Conservation (phyloP, 2,113 vertebrate genomes). For the Notothenia coriiceps region DNA sequence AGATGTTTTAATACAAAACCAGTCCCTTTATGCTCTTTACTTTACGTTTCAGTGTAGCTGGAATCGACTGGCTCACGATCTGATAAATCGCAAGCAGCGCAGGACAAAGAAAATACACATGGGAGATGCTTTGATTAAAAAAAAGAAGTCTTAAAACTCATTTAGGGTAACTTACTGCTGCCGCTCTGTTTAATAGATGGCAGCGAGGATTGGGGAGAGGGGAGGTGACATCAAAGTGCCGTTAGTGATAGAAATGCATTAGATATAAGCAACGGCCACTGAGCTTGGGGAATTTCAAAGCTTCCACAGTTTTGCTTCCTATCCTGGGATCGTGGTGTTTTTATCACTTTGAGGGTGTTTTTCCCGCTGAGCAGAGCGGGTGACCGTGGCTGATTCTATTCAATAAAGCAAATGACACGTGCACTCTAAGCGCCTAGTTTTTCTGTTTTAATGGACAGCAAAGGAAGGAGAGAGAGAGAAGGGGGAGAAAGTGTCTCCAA, state of each 20-base stretch:
- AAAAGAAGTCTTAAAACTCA: conserved; percentile 58
- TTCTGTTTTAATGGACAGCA: conserved; percentile 56
- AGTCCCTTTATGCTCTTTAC: conserved; percentile 19
- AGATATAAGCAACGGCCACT: conserved; percentile 52
- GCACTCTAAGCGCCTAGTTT: conserved; percentile 4
- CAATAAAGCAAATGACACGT: conserved; percentile 58
- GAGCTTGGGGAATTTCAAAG: conserved; percentile 70
- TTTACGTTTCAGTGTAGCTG: conserved; percentile 11
- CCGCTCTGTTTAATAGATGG: conserved; percentile 54
- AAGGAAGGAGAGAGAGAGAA: conserved; percentile 31
- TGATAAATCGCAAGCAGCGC: conserved; percentile 54
- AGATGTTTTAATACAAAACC: conserved; percentile 30
- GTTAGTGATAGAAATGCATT: conserved; percentile 63
- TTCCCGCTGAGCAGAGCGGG: conserved; percentile 1
- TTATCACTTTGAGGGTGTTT: conserved; percentile 60
- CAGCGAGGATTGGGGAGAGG: conserved; percentile 20
- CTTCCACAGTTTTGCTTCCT: conserved; percentile 25
- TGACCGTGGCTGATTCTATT: conserved; percentile 48
- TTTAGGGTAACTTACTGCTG: conserved; percentile 54
- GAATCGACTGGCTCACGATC: conserved; percentile 13
- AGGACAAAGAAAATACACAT: conserved; percentile 46
- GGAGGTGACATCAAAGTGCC: conserved; percentile 69
- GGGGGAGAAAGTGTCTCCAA: conserved; percentile 39
- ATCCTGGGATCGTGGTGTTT: conserved; percentile 49
- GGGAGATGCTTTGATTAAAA: conserved; percentile 67